A percentile compares a stretch with the other conserved stretches of the same genome.
Evolutionary conservation across 2,797 vertebrate species (phyloP).

Genomic region (Nothura maculosa): DNA sequence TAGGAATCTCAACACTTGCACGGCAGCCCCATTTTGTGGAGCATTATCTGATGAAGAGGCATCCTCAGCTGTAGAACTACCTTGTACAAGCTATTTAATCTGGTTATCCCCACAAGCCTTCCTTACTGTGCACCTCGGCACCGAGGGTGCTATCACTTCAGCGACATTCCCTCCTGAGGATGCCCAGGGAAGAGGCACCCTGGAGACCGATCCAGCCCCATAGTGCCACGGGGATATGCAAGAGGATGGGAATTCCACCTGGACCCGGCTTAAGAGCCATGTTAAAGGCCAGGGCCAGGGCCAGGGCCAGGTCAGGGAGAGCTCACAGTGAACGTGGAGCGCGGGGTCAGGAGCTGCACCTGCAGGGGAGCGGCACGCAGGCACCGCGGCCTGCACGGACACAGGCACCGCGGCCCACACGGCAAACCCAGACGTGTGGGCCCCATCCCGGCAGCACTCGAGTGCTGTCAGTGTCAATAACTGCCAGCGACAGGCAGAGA

Average conservation of each 20-base stretch:
- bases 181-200: background rate
- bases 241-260: background rate
- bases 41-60: too few species aligned
- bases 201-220: background rate
- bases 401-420: background rate
- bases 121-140: background rate
- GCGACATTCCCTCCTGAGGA: background rate
- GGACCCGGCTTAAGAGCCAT: background rate
- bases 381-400: background rate
- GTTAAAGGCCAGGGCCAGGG: background rate
- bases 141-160: background rate
- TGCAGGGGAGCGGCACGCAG: too few species aligned
- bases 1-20: background rate
- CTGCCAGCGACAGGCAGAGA: background rate
- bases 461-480: background rate
- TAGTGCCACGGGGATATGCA: background rate
- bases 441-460: too few species aligned
- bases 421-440: too few species aligned
- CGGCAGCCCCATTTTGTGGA: background rate
- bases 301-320: too few species aligned
- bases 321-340: background rate
- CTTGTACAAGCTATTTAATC: background rate
- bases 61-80: background rate
- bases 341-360: background rate
- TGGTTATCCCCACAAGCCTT: too few species aligned